These are phyloP conservation scores for Helicolenus hilgendorfi DNA, from an alignment of 2,797 vertebrate genomes.

Conservation along the genomic window DNA sequence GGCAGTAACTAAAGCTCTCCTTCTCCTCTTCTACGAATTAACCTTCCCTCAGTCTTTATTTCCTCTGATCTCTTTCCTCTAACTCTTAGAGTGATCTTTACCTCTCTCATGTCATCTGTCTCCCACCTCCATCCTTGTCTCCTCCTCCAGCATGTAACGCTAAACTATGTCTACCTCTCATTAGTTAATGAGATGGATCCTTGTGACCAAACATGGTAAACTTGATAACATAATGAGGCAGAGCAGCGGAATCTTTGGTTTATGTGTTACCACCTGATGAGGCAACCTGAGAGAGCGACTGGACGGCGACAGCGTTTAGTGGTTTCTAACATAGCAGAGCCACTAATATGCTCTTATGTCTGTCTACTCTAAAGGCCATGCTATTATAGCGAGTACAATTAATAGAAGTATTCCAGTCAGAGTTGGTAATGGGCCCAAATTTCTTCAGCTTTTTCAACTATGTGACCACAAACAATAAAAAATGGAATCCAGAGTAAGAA, in stretches of 20 bases:
- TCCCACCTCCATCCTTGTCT: background rate
- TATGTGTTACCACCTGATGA: slow-evolving; percentile 48
- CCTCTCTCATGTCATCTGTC: slow-evolving; percentile 9
- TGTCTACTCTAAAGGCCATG: background rate
- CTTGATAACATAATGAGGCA: slow-evolving; percentile 79
- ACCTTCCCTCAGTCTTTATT: slow-evolving; percentile 26
- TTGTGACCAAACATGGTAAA: slow-evolving; percentile 64
- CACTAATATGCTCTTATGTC: background rate
- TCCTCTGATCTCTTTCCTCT: slow-evolving; percentile 18
- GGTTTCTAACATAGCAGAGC: slow-evolving; percentile 42
- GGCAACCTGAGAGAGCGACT: slow-evolving; percentile 62
- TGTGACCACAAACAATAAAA: background rate
- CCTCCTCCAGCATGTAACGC: slow-evolving; percentile 47
- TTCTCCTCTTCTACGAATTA: slow-evolving; percentile 19
- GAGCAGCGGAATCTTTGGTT: slow-evolving; percentile 50
- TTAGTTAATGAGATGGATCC: slow-evolving; percentile 75
- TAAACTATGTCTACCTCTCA: slow-evolving; percentile 64
- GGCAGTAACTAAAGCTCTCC: slow-evolving; percentile 46
- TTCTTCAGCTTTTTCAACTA: background rate
- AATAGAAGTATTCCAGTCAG: background rate
- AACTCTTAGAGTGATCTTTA: background rate
- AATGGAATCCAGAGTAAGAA: background rate
- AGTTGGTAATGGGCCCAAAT: background rate
- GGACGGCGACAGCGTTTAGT: slow-evolving; percentile 16
- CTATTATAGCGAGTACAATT: background rate